Evolutionary conservation across 2,113 vertebrate genomes (phyloP).

Genomic region (Actenoides lindsayi): DNA sequence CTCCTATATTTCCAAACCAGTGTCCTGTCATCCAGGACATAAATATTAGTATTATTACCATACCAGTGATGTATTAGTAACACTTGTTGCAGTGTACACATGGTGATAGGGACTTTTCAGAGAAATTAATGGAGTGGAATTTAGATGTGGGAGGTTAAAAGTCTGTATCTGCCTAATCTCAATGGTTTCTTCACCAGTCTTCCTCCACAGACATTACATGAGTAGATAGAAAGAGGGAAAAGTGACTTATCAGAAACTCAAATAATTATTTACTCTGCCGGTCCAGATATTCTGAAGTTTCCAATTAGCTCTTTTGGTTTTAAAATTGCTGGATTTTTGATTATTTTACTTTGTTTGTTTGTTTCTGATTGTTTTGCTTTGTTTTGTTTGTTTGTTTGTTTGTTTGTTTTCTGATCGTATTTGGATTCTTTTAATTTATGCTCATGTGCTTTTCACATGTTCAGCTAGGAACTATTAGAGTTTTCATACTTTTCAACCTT

Average conservation of each 20-base stretch:
- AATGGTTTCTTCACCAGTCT: accelerated
- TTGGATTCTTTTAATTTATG: background rate
- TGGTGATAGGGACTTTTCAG: background rate
- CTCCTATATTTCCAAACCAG: background rate
- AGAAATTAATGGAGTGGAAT: background rate
- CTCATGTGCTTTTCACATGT: background rate
- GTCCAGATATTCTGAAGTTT: background rate
- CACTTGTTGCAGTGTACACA: background rate
- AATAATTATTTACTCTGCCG: background rate
- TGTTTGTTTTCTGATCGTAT: background rate
- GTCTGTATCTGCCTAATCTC: background rate
- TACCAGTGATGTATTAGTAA: background rate
- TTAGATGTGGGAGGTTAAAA: background rate
- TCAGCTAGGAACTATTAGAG: background rate
- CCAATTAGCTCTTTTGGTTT: background rate
- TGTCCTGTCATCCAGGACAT: background rate
- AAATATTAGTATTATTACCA: background rate
- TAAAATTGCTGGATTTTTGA: background rate
- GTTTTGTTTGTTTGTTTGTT: background rate
- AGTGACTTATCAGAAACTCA: background rate
- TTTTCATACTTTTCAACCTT: background rate
- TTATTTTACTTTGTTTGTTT: background rate
- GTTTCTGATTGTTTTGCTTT: background rate
- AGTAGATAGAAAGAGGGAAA: background rate
- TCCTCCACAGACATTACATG: accelerated